Conservation (phyloP, 1,140 invertebrate genomes). For the Neoseiulus cucumeris region DNA sequence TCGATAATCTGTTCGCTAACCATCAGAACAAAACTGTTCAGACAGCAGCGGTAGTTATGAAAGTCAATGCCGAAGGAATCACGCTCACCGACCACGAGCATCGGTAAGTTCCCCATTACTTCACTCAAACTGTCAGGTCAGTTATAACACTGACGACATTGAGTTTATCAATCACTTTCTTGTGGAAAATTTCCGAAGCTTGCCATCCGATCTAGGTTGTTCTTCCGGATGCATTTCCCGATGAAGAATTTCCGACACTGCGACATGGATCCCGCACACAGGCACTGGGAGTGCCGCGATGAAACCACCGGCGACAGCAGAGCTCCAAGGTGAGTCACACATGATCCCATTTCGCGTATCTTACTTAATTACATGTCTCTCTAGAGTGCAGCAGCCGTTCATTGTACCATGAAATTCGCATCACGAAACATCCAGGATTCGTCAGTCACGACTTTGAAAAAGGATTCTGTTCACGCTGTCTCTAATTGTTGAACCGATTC, state of each 20-base stretch:
- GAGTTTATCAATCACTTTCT: background rate
- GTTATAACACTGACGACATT: background rate
- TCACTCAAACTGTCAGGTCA: no score
- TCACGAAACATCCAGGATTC: no score
- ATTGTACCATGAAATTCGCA: no score
- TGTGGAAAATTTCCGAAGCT: background rate
- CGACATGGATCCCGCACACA: background rate
- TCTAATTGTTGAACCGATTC: background rate
- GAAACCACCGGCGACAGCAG: background rate
- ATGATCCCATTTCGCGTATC: no score
- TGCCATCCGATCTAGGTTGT: background rate
- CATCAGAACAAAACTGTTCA: background rate
- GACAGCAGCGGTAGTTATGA: conserved; percentile 1
- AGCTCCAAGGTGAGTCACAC: background rate
- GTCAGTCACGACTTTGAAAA: no score
- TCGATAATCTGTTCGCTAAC: background rate
- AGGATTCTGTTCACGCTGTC: no score
- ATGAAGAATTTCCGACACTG: conserved; percentile 7
- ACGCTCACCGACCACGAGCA: background rate
- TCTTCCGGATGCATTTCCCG: conserved; percentile 8
- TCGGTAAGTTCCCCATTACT: background rate
- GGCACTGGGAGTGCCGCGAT: conserved; percentile 1
- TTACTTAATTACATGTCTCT: no score
- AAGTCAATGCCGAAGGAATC: background rate
- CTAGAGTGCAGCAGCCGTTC: no score